These are phyloP conservation scores for Harpagoxenus sublaevis DNA, from an alignment of 2,888 invertebrate genomes.

Conservation along the genomic window DNA sequence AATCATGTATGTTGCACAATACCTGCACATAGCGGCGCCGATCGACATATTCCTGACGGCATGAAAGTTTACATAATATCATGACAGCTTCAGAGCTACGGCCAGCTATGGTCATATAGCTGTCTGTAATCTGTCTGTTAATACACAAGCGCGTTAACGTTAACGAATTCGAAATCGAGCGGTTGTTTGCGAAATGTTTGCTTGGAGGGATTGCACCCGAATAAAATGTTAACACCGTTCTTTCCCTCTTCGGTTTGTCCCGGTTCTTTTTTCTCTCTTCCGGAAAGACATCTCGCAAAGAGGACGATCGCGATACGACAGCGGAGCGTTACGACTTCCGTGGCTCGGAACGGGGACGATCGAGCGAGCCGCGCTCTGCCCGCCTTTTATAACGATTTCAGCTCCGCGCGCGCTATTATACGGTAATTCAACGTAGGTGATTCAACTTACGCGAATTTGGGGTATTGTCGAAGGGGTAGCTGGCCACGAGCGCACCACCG, in stretches of 20 bases:
- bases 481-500: slow-evolving; percentile 98
- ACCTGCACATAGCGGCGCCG: slow-evolving; percentile 87
- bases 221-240: slow-evolving; percentile 8
- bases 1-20: slow-evolving; percentile 70
- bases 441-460: slow-evolving; percentile 94
- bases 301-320: background rate
- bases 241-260: background rate
- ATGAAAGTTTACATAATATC: slow-evolving; percentile 80
- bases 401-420: background rate
- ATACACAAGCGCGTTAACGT: slow-evolving; percentile 19
- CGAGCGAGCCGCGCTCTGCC: background rate
- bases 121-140: slow-evolving; percentile 32
- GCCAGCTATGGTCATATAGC: slow-evolving; percentile 28
- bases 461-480: slow-evolving; percentile 98
- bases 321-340: background rate
- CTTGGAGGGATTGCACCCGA: background rate
- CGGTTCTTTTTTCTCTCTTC: background rate
- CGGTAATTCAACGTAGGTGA: slow-evolving; percentile 5
- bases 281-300: background rate
- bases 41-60: slow-evolving; percentile 87
- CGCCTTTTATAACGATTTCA: slow-evolving; percentile 23
- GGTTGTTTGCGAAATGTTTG: background rate
- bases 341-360: slow-evolving; percentile 18
- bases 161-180: slow-evolving; percentile 2
- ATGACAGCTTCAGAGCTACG: slow-evolving; percentile 57